Percentiles rank a stretch among this genome's conserved stretches.
Evolutionary conservation across 2,797 vertebrate species (phyloP).

Genomic region (Platalea minor): DNA sequence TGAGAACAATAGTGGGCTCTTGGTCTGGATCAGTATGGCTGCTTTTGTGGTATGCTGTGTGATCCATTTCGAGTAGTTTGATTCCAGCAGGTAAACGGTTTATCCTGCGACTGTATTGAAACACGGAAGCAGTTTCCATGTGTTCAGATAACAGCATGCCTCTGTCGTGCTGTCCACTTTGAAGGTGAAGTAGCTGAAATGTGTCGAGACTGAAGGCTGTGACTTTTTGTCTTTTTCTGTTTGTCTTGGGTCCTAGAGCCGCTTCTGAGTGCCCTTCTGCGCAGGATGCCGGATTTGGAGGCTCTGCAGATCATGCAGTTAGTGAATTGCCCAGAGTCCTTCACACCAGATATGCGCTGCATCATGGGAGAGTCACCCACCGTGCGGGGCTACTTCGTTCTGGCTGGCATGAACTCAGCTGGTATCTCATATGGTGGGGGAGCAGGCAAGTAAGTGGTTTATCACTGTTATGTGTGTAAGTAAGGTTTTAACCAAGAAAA

Average conservation of each 20-base stretch:
- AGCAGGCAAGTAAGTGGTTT: constrained; percentile 88
- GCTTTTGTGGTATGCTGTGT: neutral
- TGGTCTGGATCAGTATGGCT: neutral
- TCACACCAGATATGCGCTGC: constrained; percentile 96
- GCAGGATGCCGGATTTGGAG: constrained; percentile 88
- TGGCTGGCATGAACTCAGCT: constrained; percentile 97
- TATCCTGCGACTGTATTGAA: neutral
- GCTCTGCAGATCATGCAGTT: constrained; percentile 90
- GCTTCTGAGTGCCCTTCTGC: constrained; percentile 87
- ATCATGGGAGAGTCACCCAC: constrained; percentile 93
- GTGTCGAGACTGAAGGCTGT: neutral
- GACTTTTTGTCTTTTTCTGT: neutral
- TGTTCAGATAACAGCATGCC: neutral
- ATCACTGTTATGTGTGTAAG: neutral
- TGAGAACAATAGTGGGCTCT: neutral
- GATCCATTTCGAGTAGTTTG: neutral
- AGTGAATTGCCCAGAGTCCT: constrained; percentile 95
- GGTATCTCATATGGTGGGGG: constrained; percentile 92
- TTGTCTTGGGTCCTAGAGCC: constrained; percentile 79
- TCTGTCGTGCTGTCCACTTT: neutral
- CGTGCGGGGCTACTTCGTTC: constrained; percentile 85
- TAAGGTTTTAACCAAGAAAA: neutral
- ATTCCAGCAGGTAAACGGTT: neutral
- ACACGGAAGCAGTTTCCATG: neutral
- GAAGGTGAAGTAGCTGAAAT: neutral